These are phyloP conservation scores for Orussus abietinus DNA, from an alignment of 1,140 invertebrate genomes.

Conservation along the genomic window DNA sequence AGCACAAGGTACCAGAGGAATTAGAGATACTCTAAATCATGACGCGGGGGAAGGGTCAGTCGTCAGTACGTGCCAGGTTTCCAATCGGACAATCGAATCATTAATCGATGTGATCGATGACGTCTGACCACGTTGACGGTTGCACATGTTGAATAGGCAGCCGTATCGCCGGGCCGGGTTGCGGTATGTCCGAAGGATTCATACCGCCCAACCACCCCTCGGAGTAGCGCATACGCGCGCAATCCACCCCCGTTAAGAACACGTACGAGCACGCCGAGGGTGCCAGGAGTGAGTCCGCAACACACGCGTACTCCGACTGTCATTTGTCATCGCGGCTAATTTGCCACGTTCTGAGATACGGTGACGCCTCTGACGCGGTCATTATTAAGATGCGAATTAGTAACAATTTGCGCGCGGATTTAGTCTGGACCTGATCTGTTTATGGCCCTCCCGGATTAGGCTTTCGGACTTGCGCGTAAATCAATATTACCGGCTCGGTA, in stretches of 20 bases:
- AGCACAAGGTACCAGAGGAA: too few species aligned
- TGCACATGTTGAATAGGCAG: constrained; percentile 49
- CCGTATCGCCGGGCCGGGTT: constrained; percentile 28
- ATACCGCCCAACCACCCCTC: constrained; percentile 18
- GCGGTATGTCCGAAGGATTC: constrained; percentile 42
- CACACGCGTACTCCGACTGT: constrained; percentile 40
- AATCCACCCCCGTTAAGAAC: constrained; percentile 18
- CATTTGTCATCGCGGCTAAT: constrained; percentile 54
- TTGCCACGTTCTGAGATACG: constrained; percentile 55
- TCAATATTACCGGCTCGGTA: constrained; percentile 45
- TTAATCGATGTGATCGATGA: constrained; percentile 52
- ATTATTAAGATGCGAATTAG: constrained; percentile 57
- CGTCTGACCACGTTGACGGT: constrained; percentile 46
- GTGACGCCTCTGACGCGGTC: constrained; percentile 53
- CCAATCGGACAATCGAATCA: constrained; percentile 42
- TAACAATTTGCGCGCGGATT: constrained; percentile 56
- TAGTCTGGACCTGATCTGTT: constrained; percentile 53
- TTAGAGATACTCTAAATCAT: too few species aligned
- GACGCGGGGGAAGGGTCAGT: too few species aligned
- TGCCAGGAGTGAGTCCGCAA: constrained; percentile 13
- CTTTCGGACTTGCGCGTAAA: constrained; percentile 44
- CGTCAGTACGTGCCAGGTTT: too few species aligned
- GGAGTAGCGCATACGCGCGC: constrained; percentile 13
- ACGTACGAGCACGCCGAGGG: constrained; percentile 10
- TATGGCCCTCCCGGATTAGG: constrained; percentile 50